Evolutionary conservation across 2,113 vertebrate genomes (phyloP).

Genomic region (human (Homo sapiens)): DNA sequence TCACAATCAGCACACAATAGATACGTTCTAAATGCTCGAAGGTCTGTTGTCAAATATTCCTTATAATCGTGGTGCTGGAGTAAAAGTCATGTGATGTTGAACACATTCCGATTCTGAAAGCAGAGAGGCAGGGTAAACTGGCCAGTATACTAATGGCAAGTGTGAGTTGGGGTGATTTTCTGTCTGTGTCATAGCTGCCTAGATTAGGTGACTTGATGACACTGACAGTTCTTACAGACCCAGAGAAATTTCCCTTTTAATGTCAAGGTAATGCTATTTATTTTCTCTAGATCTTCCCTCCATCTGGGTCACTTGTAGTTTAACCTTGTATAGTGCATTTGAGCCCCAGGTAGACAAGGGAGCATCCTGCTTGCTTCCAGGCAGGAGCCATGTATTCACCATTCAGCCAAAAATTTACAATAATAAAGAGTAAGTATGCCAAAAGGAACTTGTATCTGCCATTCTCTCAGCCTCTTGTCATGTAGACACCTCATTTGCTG

Average conservation of each 20-base stretch:
- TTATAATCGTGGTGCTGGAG: background rate
- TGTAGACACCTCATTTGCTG: background rate
- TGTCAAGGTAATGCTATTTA: background rate
- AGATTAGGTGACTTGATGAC: background rate
- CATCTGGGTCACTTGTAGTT: background rate
- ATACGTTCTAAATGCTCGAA: background rate
- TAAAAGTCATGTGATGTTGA: background rate
- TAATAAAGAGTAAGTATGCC: background rate
- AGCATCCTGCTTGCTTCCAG: background rate
- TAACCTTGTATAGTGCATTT: background rate
- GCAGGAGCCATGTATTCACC: background rate
- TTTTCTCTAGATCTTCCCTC: background rate
- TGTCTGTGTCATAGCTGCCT: background rate
- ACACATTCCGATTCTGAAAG: background rate
- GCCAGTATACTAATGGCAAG: background rate
- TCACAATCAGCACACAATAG: background rate
- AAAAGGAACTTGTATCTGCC: background rate
- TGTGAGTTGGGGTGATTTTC: background rate
- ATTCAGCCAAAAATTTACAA: background rate
- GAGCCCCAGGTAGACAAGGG: background rate
- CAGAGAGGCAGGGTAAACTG: background rate
- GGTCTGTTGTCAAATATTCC: background rate
- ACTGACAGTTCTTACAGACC: background rate
- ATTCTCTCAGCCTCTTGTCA: background rate
- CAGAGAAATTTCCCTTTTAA: background rate